Conservation (phyloP, 2,888 invertebrate species). For the Malthinus flaveolus region DNA sequence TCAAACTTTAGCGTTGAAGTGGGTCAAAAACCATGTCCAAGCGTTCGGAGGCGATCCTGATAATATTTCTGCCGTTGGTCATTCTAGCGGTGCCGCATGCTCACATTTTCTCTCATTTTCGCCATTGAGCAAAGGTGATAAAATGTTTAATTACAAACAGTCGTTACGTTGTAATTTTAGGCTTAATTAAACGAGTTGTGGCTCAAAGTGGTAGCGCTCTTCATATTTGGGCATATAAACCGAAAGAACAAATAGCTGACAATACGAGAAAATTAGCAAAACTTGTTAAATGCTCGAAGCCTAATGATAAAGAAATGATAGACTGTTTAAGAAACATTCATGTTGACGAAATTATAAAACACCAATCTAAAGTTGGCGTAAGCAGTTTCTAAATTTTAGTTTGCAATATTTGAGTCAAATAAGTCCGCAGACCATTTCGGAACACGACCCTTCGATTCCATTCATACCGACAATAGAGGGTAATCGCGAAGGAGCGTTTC, state of each 20-base stretch:
- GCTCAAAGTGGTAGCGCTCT: conserved; percentile 75
- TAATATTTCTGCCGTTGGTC: conserved; percentile 51
- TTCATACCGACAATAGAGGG: conserved; percentile 71
- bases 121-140: conserved; percentile 48
- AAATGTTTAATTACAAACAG: background rate
- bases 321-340: conserved; percentile 62
- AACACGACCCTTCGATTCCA: background rate
- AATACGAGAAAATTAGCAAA: conserved; percentile 65
- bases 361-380: conserved; percentile 73
- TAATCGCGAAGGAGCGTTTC: conserved; percentile 67
- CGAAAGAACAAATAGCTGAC: conserved; percentile 61
- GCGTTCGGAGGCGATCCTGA: conserved; percentile 52
- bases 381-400: conserved; percentile 79
- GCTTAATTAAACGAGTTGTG: conserved; percentile 58
- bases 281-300: conserved; percentile 64
- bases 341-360: background rate
- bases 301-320: conserved; percentile 56
- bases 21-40: conserved; percentile 49
- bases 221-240: conserved; percentile 47
- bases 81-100: conserved; percentile 53
- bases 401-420: conserved; percentile 48
- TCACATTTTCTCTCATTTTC: conserved; percentile 53
- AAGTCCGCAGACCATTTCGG: background rate
- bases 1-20: conserved; percentile 50
- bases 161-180: background rate